Evolutionary conservation across 2,888 invertebrate genomes (phyloP), one percentile per base, ranked within the genome.

Genomic region (Acrobasis consociella): DNA sequence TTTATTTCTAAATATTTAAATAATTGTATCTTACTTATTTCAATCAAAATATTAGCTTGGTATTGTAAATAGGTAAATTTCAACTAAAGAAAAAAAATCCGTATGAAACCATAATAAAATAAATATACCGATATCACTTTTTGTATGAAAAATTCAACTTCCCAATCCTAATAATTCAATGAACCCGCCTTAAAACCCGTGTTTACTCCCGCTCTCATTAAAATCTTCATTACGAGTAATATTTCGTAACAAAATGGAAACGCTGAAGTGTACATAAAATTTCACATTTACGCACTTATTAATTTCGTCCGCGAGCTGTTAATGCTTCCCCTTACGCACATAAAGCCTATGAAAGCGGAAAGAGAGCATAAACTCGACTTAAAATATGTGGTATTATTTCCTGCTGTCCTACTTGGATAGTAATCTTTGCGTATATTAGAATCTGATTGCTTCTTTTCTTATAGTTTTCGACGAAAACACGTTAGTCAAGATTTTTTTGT

Each of bases 361-460:
- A 46, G 13, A 15, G 49, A 2, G 38, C 49, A 55, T 49, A 55
- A 62, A 62, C 55, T 58, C 37, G 55, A 49, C 61, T 42, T 50
- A 52, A 52, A 46, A 53, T 61, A 61, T 55, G 60, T 39, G 39
- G 22, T 60, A 37, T 60, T 60, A 51, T 60, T 51, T 60, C 42
- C 51, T 60, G 22, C 22, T 22, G 2, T 22, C 11, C 39, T 51
- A 9, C 31, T 58, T 11, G 49, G 49, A 15, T 58, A 58, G 49
- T 49, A 59, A 59, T 59, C 58, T 59, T 58, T n/a, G 49, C 17
- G 16, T 55, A 55, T 10, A 15, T 55, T 55, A 55, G 50, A 50
- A 16, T 15, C 13, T 50, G 50, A 16, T 50, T 50, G 50, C 9
- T 50, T n/a, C 16, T 10, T 42, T 42, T 42, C 42, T 42, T 42